Evolutionary conservation across 2,888 invertebrate species (phyloP).

Genomic region (Acrocera orbiculus): DNA sequence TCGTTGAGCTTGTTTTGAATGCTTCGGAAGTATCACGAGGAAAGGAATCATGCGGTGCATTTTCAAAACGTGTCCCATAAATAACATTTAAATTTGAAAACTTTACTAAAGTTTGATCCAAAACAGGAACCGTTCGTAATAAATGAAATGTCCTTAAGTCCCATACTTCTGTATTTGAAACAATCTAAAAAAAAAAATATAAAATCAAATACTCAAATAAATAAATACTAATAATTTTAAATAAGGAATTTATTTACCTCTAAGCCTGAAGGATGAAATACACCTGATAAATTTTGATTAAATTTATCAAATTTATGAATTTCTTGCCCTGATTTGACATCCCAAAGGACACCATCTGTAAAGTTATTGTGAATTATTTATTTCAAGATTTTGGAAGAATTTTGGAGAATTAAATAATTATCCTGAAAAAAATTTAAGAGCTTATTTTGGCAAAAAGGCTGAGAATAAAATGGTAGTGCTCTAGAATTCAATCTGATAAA

Average conservation of each 20-base stretch:
- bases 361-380: no score
- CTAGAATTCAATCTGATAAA: no score
- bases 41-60: conserved; percentile 48
- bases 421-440: not conserved
- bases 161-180: conserved; percentile 98
- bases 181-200: conserved; percentile 39
- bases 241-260: conserved; percentile 49
- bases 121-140: conserved; percentile 78
- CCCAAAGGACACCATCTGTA: conserved; percentile 86
- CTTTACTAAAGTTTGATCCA: conserved; percentile 74
- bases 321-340: conserved; percentile 67
- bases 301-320: conserved; percentile 97
- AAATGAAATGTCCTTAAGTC: conserved; percentile 89
- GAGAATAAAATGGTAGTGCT: no score
- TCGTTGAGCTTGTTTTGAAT: no score
- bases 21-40: conserved; percentile 70
- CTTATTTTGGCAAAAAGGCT: no score
- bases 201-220: not conserved
- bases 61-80: conserved; percentile 69
- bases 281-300: conserved; percentile 85
- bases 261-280: conserved; percentile 89
- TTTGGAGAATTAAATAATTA: not conserved
- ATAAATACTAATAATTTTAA: conserved; percentile 2
- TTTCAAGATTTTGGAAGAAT: not conserved
- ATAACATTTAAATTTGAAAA: conserved; percentile 79